A percentile compares a stretch with the other conserved stretches of the same genome.
These are phyloP conservation scores for Colossoma macropomum DNA, from an alignment of 2,113 vertebrate genomes.

Conservation along the genomic window DNA sequence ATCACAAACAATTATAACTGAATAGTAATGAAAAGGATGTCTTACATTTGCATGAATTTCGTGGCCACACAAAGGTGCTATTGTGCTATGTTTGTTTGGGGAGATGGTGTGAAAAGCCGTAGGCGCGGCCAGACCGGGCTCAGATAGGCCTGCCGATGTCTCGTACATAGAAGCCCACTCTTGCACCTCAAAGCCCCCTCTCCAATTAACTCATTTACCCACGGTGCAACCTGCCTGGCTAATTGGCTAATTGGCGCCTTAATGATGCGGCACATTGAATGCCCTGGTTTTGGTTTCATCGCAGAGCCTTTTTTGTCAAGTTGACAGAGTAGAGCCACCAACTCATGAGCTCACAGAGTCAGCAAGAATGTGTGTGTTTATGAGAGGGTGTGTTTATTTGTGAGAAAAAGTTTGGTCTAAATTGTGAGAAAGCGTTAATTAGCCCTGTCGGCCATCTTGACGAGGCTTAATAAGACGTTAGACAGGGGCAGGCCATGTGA, in stretches of 20 bases:
- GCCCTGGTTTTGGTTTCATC: conserved; percentile 57
- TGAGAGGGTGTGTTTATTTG: conserved; percentile 13
- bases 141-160: conserved; percentile 71
- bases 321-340: conserved; percentile 42
- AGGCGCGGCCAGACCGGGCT: conserved; percentile 48
- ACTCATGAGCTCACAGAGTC: conserved; percentile 43
- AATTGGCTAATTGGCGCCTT: conserved; percentile 78
- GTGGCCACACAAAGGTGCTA: conserved; percentile 71
- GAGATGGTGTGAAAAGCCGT: conserved; percentile 68
- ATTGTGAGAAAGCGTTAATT: conserved; percentile 65
- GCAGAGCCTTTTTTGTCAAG: conserved; percentile 46
- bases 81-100: conserved; percentile 72
- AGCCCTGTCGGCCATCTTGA: conserved; percentile 72
- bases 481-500: conserved; percentile 72
- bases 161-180: conserved; percentile 55
- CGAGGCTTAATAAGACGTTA: conserved; percentile 78
- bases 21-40: conserved; percentile 70
- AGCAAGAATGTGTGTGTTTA: conserved; percentile 60
- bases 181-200: conserved; percentile 69
- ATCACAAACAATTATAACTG: conserved; percentile 74
- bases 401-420: conserved; percentile 30
- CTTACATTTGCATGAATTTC: conserved; percentile 74
- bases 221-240: conserved; percentile 72
- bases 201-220: conserved; percentile 79
- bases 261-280: conserved; percentile 69